Conservation (phyloP, 2,888 invertebrate species). For the Pheosia gnoma region DNA sequence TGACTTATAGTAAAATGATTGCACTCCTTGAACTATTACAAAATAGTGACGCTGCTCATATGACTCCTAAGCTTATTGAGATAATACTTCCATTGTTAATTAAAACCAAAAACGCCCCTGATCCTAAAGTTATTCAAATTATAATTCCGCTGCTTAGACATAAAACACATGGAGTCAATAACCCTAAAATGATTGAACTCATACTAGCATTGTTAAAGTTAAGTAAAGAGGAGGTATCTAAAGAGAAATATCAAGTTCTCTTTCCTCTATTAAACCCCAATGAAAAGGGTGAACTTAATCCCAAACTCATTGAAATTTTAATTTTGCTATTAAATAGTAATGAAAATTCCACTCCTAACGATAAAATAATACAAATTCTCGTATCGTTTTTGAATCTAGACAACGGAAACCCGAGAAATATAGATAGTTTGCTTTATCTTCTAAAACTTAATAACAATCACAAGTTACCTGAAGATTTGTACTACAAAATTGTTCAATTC, state of each 20-base stretch:
- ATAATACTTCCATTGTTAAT: constrained; percentile 16
- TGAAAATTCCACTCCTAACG: neutral
- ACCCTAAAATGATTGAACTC: constrained; percentile 24
- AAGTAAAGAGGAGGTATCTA: constrained; percentile 1
- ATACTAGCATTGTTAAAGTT: constrained; percentile 19
- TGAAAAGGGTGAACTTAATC: constrained; percentile 1
- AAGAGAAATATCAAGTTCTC: neutral
- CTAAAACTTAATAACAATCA: constrained; percentile 6
- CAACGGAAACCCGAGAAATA: neutral
- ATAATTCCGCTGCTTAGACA: constrained; percentile 17
- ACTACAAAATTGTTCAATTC: neutral
- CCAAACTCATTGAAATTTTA: constrained; percentile 5
- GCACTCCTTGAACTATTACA: neutral
- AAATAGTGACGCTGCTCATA: constrained; percentile 8
- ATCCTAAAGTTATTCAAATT: neutral
- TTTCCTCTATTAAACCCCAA: neutral
- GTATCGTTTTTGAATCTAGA: neutral
- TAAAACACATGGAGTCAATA: constrained; percentile 10
- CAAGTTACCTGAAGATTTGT: neutral
- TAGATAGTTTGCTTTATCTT: constrained; percentile 1
- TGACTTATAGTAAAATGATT: neutral
- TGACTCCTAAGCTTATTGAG: constrained; percentile 8
- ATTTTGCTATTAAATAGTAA: neutral
- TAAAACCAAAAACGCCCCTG: constrained; percentile 4
- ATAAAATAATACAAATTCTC: constrained; percentile 5